Base-by-base conservation (phyloP, 2,113 vertebrate genomes). In the Microtus oregoni region DNA sequence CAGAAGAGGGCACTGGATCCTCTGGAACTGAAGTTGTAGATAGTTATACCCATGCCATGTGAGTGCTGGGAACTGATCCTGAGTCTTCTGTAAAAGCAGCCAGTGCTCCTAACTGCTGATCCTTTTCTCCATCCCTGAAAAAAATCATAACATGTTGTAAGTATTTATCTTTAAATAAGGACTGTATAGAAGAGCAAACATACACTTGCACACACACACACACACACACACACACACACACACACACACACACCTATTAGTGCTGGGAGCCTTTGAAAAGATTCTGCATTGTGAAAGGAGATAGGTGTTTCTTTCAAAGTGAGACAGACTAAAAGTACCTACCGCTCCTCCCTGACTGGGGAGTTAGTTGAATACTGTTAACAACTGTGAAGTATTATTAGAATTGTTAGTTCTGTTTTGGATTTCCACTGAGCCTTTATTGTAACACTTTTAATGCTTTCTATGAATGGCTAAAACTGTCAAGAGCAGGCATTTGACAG, bases 241-340 rank as follows among this genome's bases (percentile, higher is more conserved):
- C 79, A 68, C 79, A 82, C 55, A 83, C 5, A 47, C 17, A 55
- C 22, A 32, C 63, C 47, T 75, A 30, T 70, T 90, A 73, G 91
- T 52, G 58, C 93, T 52, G 20, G 58, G 38, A 67, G 68, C 41
- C 81, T 95, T 95, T 92, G 63, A 50, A 94, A 90, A 93, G 58
- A 76, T 61, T 89, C 75, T 72, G 35, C 7, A 61, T 83, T 38
- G 5, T 55, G n/a, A 91, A 92, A 26, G 65, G 50, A 79, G 67
- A 83, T 50, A 26, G 81, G n/a, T 28, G 30, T 61, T 35, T 38
- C 55, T 61, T 92, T 83, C 26, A 70, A 52, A 70, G 65, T 32
- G 68, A 93, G 89, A 38, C 30, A 96, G 89, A 82, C 19, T 38
- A 13, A 70, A 87, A 7, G 67, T 47, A 55, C 47, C 47, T 35